Evolutionary conservation across 2,888 invertebrate genomes (phyloP), one percentile per base, ranked within the genome.

Genomic region (Pammene aurita): DNA sequence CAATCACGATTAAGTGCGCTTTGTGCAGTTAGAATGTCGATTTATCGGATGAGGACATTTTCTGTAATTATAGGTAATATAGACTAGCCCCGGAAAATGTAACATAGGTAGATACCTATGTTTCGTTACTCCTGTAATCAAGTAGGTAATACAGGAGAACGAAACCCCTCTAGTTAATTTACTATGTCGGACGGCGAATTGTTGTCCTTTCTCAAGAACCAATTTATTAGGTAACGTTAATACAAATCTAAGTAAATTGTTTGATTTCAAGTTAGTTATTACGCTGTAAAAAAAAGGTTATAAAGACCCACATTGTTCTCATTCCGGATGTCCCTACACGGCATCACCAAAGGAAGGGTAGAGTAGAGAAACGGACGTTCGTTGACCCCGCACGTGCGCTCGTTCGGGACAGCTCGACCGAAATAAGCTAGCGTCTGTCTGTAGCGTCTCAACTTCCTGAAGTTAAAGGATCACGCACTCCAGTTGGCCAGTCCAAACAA

Each of bases 361-460:
- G 62, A 63, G n/a, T 60, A 67, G 62, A 63, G 67, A 42, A 61
- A 48, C 58, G 61, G 62, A 62, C 64, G 71, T 66, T 67, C 72
- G 66, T 65, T 65, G 71, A 71, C 72, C 72, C 61, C 55, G 63
- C 74, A 72, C 74, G 72, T 74, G 74, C 71, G 72, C 63, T 61
- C 70, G 60, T 46, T 58, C 50, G 52, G 62, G 50, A 52, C n/a
- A 6, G 50, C 52, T 34, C 41, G 26, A 68, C 68, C 57, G 68
- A 68, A 68, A 62, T 68, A 62, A 71, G 58, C 48, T 48, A 54
- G 42, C 16, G 52, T 55, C 38, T 35, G 11, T 26, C 26, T 26
- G 26, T 26, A 26, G 26, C 26, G 38, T 5, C 35, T 5, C 35
- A 35, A 35, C 35, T 35, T 38, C 7, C 38, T 14, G 46, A 14